Base-by-base conservation (phyloP, 2,888 invertebrate species). In the Latheticus oryzae region DNA sequence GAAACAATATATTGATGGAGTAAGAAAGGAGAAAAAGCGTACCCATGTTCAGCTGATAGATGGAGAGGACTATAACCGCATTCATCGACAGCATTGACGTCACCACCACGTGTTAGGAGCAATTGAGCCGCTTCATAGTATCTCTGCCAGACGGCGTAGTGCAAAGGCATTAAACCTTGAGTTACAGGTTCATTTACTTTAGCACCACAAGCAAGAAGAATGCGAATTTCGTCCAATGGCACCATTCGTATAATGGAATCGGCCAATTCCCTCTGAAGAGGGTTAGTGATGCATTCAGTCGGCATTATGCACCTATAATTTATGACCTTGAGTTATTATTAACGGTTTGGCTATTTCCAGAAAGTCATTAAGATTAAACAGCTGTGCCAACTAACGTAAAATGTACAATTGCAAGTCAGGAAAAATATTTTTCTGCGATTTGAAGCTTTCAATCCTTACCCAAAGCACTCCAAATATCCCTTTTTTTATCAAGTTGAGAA, bases 61-160 rank as follows among this genome's bases (percentile, higher is more conserved):
- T 96, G 96, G 32, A 96, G 78, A 0, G 95, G 91, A 53, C 94
- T 92, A 78, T 95, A 95, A 0, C 95, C 96, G 66, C 94, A 93
- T 73, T 94, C 93, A 71, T 95, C 94, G 1, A 87, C 84, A 0
- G 91, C 90, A 74, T 93, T 88, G 21, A 92, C 87, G 73, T 93
- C 88, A 67, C 91, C 88, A 3, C 93, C 93, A 21, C 92, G 81
- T 0, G 92, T 91, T 28, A 95, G 80, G 38, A 95, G 80, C 45
- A 95, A 81, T 47, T 89, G 85, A 0, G 91, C 90, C 0, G 93
- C 93, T 66, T 92, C 92, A 63, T 85, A 81, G 75, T 89, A 86
- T 16, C 91, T 85, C 74, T 93, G 91, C 88, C 93, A 95, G 62
- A 94, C 91, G 0, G 95, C 95, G 79, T 96, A 96, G 80, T 96